A percentile compares a stretch with the other conserved stretches of the same genome.
Evolutionary conservation across 2,113 vertebrate genomes (phyloP).

Genomic region (Entomyzon cyanotis): DNA sequence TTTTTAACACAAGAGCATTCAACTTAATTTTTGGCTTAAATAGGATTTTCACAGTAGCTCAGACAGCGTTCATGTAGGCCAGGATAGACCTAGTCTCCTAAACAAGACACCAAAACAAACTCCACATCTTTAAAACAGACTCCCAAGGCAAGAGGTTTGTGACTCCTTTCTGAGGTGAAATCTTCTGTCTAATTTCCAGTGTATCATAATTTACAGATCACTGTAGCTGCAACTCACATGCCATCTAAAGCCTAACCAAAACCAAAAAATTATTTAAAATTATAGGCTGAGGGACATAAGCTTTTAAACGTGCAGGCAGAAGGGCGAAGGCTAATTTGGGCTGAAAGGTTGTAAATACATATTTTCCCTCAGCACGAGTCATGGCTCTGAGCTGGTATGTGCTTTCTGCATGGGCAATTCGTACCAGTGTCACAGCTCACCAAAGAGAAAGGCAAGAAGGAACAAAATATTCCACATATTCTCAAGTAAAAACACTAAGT

Average conservation of each 20-base stretch:
- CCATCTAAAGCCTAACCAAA: background rate
- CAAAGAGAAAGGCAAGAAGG: background rate
- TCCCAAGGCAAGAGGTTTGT: background rate
- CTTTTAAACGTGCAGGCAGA: background rate
- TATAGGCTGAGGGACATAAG: background rate
- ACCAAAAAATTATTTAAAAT: background rate
- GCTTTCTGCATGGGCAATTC: background rate
- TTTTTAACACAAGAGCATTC: background rate
- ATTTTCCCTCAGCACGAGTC: background rate
- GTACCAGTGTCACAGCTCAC: fast-evolving
- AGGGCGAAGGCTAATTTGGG: background rate
- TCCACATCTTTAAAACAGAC: background rate
- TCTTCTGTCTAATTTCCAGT: background rate
- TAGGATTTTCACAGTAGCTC: background rate
- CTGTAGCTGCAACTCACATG: background rate
- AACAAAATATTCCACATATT: background rate
- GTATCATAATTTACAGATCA: background rate
- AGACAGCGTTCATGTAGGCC: background rate
- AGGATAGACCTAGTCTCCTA: background rate
- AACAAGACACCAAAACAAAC: background rate
- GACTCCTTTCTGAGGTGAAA: background rate
- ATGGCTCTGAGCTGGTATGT: background rate
- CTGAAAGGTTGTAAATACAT: background rate
- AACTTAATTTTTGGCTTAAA: background rate
- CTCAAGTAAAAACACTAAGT: background rate